Evolutionary conservation across 1,140 invertebrate species (phyloP).

Genomic region (Achroia grisella): DNA sequence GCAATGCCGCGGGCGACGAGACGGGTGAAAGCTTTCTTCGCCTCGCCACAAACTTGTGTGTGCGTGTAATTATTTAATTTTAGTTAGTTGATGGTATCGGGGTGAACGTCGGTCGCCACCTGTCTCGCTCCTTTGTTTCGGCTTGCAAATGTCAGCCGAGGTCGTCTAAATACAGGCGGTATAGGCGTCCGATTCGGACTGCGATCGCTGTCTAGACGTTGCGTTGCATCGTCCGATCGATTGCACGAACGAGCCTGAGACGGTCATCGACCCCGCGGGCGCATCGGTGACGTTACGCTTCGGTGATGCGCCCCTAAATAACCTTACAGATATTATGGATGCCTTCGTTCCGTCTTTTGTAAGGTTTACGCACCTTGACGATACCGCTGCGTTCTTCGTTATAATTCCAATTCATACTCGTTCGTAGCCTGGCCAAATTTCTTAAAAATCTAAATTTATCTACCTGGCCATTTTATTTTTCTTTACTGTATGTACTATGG

Average conservation of each 20-base stretch:
- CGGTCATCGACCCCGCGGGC: slow-evolving; percentile 67
- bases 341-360: slow-evolving; percentile 21
- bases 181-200: slow-evolving; percentile 56
- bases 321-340: slow-evolving; percentile 38
- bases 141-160: slow-evolving; percentile 66
- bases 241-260: slow-evolving; percentile 67
- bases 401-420: slow-evolving; percentile 1
- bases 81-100: slow-evolving; percentile 47
- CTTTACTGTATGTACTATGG: neutral
- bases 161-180: slow-evolving; percentile 70
- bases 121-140: slow-evolving; percentile 70
- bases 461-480: neutral
- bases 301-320: slow-evolving; percentile 63
- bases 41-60: slow-evolving; percentile 14
- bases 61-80: slow-evolving; percentile 58
- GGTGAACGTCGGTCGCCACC: slow-evolving; percentile 50
- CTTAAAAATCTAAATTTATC: too few species aligned
- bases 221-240: slow-evolving; percentile 69
- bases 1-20: slow-evolving; percentile 27
- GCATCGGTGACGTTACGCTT: slow-evolving; percentile 70
- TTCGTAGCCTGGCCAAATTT: too few species aligned
- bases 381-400: slow-evolving; percentile 9
- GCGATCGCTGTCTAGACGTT: slow-evolving; percentile 69
- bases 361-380: slow-evolving; percentile 14
- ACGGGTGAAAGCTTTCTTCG: slow-evolving; percentile 41